Evolutionary conservation across 2,113 vertebrate species (phyloP).

Genomic region (Myodes glareolus): DNA sequence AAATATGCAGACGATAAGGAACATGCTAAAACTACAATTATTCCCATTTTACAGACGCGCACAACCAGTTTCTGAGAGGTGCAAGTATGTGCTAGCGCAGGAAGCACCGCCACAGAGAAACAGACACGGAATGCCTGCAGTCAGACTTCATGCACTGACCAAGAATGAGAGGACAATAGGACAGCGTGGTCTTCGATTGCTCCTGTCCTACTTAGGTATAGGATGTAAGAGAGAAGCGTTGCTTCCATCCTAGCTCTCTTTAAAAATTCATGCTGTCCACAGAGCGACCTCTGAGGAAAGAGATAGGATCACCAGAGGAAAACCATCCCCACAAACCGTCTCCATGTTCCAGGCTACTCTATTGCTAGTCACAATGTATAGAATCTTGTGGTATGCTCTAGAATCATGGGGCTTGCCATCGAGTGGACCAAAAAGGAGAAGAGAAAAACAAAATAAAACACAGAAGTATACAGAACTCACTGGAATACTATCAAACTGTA

Average conservation of each 20-base stretch:
- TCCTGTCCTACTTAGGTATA: neutral
- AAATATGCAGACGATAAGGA: neutral
- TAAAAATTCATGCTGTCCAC: slow-evolving; percentile 44
- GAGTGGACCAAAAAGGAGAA: neutral
- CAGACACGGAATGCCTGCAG: neutral
- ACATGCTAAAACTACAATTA: neutral
- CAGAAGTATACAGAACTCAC: slow-evolving; percentile 40
- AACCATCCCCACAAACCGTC: neutral
- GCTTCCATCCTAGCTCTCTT: neutral
- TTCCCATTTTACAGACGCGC: slow-evolving; percentile 44
- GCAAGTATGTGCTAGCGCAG: neutral
- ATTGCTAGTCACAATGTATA: neutral
- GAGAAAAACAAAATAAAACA: neutral
- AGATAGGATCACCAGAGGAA: neutral
- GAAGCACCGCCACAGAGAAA: neutral
- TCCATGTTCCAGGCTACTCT: neutral
- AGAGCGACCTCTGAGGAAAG: neutral
- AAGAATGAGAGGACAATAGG: neutral
- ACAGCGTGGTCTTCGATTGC: neutral
- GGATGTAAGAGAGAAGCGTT: neutral
- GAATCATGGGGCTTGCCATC: neutral
- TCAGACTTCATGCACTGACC: neutral
- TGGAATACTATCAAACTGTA: slow-evolving; percentile 50
- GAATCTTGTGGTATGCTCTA: neutral
- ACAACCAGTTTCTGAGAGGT: neutral